These are phyloP conservation scores for Aporophyla nigra DNA, from an alignment of 2,888 invertebrate species.

Conservation along the genomic window DNA sequence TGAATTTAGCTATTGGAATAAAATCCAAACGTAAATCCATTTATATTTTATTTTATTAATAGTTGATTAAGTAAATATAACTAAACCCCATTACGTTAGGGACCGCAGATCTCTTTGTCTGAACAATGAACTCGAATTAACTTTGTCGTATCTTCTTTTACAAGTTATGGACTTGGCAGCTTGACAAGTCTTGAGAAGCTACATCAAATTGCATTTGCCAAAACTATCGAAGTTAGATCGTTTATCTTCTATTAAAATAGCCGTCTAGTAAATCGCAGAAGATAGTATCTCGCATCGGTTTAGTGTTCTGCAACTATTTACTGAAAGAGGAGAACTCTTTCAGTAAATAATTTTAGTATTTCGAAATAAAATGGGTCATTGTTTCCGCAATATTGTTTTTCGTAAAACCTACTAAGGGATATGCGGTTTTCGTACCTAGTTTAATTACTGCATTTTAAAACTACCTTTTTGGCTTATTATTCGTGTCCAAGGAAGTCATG, in stretches of 20 bases:
- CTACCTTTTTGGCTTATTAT: not conserved
- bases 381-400: not conserved
- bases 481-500: not conserved
- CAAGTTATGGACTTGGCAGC: constrained; percentile 49
- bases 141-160: constrained; percentile 34
- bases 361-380: not conserved
- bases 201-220: constrained; percentile 46
- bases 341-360: not conserved
- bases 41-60: not conserved
- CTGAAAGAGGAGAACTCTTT: not conserved
- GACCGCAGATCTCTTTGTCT: constrained; percentile 16
- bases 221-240: constrained; percentile 30
- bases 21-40: no score
- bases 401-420: not conserved
- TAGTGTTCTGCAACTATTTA: not conserved
- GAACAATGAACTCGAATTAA: constrained; percentile 43
- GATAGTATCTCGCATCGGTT: constrained; percentile 14
- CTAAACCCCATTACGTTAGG: not conserved
- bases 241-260: constrained; percentile 45
- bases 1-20: no score
- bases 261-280: constrained; percentile 22
- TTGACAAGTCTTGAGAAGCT: constrained; percentile 30
- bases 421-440: not conserved
- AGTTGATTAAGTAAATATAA: not conserved
- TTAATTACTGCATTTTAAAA: not conserved